Evolutionary conservation across 2,113 vertebrate genomes (phyloP), one percentile per base, ranked within the genome.

Genomic region (Erythrolamprus reginae): DNA sequence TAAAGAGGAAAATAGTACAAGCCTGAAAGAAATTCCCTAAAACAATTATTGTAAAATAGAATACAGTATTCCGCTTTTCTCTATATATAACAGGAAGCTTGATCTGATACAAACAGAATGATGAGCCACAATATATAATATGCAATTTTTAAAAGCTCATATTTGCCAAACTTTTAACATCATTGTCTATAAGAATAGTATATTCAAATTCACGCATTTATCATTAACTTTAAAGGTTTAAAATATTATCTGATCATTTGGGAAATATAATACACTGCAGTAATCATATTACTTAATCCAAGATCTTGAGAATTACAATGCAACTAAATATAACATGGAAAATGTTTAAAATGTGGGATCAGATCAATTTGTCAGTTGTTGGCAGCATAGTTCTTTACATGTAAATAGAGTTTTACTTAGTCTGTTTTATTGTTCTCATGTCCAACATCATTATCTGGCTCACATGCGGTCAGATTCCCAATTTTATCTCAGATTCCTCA

Each of bases 31-130:
- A 23, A 47, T 89, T 61, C 45, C 58, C 53, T 83, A 84, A 61
- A 83, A 58, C 88, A 83, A 88, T 24, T 33, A 33, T 70, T 61
- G 47, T 56, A 86, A 90, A 5, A 86, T 52, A 26, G 28, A 87
- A 52, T 6, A n/a, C n/a, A n/a, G n/a, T n/a, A 82, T 86, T 87
- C 86, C 5, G 1, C 53, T 90, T 88, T 17, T 23, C 23, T 84
- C 45, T 83, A 84, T 93, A 84, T 23, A 13, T 26, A 65, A 77
- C 53, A 83, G 23, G 70, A 47, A 42, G n/a, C 88, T 82, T 91
- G 8, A 86, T 94, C 93, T 93, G 61, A 92, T 94, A 95, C 95
- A 95, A 45, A 92, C 91, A 90, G 90, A 93, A 94, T 94, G 53
- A 92, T 10, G 92, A 95, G 91, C 92, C 21, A 86, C 91, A 90